A percentile compares a stretch with the other conserved stretches of the same genome.
phyloP scores from a whole-genome alignment of 2,113 vertebrate species.

The Catagonus wagneri region DNA sequence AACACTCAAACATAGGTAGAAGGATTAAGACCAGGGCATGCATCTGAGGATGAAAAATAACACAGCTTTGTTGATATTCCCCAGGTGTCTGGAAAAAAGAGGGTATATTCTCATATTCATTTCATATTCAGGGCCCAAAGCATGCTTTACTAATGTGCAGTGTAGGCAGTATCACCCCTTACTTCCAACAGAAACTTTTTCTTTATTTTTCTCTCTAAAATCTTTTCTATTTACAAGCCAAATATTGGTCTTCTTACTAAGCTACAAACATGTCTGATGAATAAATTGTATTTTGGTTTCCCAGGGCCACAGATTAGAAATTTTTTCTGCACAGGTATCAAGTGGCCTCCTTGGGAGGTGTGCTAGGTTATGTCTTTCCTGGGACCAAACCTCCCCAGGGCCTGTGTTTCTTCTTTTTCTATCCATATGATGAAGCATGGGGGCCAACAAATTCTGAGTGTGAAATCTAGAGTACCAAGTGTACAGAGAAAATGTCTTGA shows the following conservation, averaged over 20 bases:
- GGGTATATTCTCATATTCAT: background rate
- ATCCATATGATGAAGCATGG: background rate
- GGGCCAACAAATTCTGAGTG: background rate
- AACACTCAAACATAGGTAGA: background rate
- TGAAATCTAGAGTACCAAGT: background rate
- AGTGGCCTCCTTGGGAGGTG: background rate
- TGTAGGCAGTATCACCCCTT: background rate
- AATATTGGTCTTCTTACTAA: background rate
- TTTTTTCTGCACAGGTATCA: background rate
- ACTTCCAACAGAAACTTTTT: background rate
- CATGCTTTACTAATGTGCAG: background rate
- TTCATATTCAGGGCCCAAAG: background rate
- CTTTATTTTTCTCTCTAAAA: background rate
- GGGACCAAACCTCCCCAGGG: background rate
- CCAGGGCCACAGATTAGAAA: background rate
- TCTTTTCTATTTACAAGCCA: background rate
- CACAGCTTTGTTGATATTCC: background rate
- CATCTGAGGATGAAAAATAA: background rate
- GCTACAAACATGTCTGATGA: background rate
- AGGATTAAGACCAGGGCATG: background rate
- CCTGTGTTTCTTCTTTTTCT: background rate
- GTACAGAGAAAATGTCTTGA: background rate
- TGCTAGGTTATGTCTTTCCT: background rate
- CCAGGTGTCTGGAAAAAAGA: background rate
- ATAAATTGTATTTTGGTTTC: conserved; percentile 18